Conservation (phyloP, 2,113 vertebrate genomes). For the Otus sunia region DNA sequence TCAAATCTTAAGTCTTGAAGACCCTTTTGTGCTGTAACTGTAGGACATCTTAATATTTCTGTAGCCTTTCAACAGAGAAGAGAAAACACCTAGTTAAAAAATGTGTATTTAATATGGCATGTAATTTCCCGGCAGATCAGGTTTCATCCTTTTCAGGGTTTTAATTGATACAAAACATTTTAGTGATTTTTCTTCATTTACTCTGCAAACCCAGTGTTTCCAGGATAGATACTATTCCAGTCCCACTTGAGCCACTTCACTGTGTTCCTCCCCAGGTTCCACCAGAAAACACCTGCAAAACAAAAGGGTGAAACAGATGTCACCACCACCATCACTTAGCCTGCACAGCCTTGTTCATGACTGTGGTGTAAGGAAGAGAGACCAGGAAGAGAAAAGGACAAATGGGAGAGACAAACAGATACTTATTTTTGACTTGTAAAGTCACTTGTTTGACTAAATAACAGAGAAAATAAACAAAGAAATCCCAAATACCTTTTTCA, state of each 20-base stretch:
- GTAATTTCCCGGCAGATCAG: background rate
- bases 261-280: background rate
- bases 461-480: background rate
- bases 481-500: background rate
- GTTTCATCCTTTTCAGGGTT: background rate
- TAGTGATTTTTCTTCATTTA: background rate
- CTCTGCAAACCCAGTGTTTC: background rate
- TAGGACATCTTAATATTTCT: background rate
- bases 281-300: background rate
- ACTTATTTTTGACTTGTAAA: background rate
- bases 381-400: background rate
- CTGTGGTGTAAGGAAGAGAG: background rate
- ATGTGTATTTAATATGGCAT: background rate
- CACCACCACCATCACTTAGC: background rate
- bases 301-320: background rate
- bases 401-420: background rate
- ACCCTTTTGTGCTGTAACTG: background rate
- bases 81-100: background rate
- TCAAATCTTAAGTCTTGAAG: background rate
- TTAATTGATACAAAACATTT: background rate
- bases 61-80: background rate
- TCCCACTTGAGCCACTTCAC: background rate
- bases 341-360: background rate
- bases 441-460: background rate
- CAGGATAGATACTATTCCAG: background rate